These are phyloP conservation scores for Zaprionus inermis DNA, from an alignment of 1,140 invertebrate genomes.

Conservation along the genomic window DNA sequence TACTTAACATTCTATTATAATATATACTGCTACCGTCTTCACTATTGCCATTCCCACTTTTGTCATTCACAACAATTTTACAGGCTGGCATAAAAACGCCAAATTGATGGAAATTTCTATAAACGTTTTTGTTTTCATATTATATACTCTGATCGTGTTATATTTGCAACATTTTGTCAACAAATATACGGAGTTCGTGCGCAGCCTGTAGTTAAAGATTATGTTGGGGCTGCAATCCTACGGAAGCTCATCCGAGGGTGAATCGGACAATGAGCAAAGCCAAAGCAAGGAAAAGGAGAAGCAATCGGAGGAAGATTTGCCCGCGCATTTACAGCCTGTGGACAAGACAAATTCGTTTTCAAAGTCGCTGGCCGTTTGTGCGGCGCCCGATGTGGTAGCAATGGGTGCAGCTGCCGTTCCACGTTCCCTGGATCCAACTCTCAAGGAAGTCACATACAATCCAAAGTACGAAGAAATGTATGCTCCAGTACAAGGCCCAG, in stretches of 20 bases:
- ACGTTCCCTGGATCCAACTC: slow-evolving; percentile 89
- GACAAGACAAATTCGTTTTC: slow-evolving; percentile 83
- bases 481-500: slow-evolving; percentile 95
- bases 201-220: slow-evolving; percentile 41
- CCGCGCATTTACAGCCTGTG: slow-evolving; percentile 86
- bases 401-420: slow-evolving; percentile 86
- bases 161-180: slow-evolving; percentile 74
- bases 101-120: slow-evolving; percentile 75
- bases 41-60: slow-evolving; percentile 15
- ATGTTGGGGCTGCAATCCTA: slow-evolving; percentile 77
- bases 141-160: slow-evolving; percentile 62
- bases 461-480: slow-evolving; percentile 98
- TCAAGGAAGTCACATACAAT: slow-evolving; percentile 94
- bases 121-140: slow-evolving; percentile 73
- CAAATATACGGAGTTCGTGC: slow-evolving; percentile 65
- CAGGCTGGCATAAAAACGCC: slow-evolving; percentile 25
- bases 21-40: background rate
- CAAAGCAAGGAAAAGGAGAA: slow-evolving; percentile 23
- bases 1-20: background rate
- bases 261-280: slow-evolving; percentile 64
- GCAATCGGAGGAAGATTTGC: background rate
- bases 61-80: slow-evolving; percentile 23
- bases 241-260: slow-evolving; percentile 71
- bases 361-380: slow-evolving; percentile 88
- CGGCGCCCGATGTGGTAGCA: slow-evolving; percentile 91